phyloP scores from a whole-genome alignment of 1,140 invertebrate species.

The Plodia interpunctella region DNA sequence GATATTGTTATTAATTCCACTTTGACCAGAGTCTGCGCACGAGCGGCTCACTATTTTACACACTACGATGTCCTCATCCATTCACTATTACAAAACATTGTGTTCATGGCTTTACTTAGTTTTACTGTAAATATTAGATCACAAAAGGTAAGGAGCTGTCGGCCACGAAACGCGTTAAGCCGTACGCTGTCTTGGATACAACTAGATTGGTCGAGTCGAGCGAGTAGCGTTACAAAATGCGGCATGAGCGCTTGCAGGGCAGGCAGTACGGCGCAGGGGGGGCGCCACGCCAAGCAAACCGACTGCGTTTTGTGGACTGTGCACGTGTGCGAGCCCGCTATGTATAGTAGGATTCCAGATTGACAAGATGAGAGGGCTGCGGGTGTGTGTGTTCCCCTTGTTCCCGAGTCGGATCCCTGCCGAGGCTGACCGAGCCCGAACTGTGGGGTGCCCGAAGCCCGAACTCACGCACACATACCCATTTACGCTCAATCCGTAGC shows the following conservation, averaged over 20 bases:
- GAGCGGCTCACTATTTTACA: slow-evolving; percentile 24
- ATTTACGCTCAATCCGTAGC: not conserved
- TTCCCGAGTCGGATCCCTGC: slow-evolving; percentile 6
- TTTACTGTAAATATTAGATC: slow-evolving; percentile 21
- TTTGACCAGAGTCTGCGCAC: slow-evolving; percentile 38
- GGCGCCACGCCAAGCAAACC: slow-evolving; percentile 19
- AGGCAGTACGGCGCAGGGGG: slow-evolving; percentile 27
- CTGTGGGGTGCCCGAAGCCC: not conserved
- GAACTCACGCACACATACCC: slow-evolving; percentile 5
- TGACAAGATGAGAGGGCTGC: slow-evolving; percentile 16
- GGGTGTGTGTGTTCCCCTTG: slow-evolving; percentile 23
- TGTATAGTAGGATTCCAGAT: slow-evolving; percentile 29
- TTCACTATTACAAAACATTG: slow-evolving; percentile 49
- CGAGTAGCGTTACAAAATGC: slow-evolving; percentile 42
- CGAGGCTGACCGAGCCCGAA: not conserved
- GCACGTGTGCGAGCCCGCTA: slow-evolving; percentile 33
- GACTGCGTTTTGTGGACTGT: slow-evolving; percentile 26
- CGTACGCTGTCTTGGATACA: slow-evolving; percentile 26
- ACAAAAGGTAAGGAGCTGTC: slow-evolving; percentile 27
- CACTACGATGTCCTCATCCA: slow-evolving; percentile 45
- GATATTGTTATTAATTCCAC: slow-evolving; percentile 32
- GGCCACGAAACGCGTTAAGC: slow-evolving; percentile 17
- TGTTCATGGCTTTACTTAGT: slow-evolving; percentile 25
- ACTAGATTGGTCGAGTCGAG: slow-evolving; percentile 36
- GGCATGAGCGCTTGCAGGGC: slow-evolving; percentile 23